Evolutionary conservation across 2,888 invertebrate genomes (phyloP).

Genomic region (Meliscaeva auricollis): DNA sequence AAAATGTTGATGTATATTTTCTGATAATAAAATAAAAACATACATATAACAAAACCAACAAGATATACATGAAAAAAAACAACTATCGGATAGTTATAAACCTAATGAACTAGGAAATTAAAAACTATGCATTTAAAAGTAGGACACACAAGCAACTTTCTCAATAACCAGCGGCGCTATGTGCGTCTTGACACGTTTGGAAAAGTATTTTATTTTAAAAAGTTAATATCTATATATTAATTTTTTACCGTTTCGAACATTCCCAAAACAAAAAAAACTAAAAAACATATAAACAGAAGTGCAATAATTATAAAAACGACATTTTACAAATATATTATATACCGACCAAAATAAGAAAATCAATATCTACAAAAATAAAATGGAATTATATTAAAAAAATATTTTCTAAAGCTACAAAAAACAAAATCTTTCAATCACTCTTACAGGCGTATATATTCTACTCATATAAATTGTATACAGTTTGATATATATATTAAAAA

Average conservation of each 20-base stretch:
- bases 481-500: constrained; percentile 77
- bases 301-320: constrained; percentile 80
- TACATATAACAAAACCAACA: constrained; percentile 68
- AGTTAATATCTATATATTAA: constrained; percentile 49
- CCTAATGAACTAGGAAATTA: constrained; percentile 61
- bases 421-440: constrained; percentile 77
- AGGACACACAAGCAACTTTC: constrained; percentile 42
- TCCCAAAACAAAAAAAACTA: constrained; percentile 76
- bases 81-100: constrained; percentile 77
- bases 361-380: constrained; percentile 75
- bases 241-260: constrained; percentile 56
- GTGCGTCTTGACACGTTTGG: constrained; percentile 77
- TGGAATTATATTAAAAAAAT: constrained; percentile 61
- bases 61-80: constrained; percentile 76
- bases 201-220: constrained; percentile 49
- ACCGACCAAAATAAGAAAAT: constrained; percentile 65
- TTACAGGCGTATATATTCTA: constrained; percentile 78
- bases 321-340: constrained; percentile 76
- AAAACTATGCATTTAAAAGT: constrained; percentile 74
- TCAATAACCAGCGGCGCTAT: constrained; percentile 77
- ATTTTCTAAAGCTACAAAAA: constrained; percentile 66
- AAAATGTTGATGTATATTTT: constrained; percentile 85
- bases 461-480: constrained; percentile 74
- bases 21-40: constrained; percentile 79
- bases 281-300: constrained; percentile 79